phyloP scores from a whole-genome alignment of 2,797 vertebrate genomes.

The Siniperca undulata region DNA sequence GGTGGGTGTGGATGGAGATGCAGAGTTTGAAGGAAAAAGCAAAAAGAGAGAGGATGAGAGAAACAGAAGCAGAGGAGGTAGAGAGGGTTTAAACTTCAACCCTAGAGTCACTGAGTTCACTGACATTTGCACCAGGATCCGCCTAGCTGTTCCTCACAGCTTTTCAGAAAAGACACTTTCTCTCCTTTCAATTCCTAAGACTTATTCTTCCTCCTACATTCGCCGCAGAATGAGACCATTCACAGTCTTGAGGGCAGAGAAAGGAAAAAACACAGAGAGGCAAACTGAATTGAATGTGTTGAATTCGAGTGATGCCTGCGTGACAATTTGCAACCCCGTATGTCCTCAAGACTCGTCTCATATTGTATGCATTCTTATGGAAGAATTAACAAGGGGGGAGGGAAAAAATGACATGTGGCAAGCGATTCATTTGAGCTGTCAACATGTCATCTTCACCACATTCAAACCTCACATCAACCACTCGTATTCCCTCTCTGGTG shows the following conservation, averaged over 20 bases:
- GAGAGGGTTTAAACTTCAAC: slow-evolving; percentile 78
- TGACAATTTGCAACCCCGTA: slow-evolving; percentile 73
- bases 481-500: slow-evolving; percentile 67
- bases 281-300: slow-evolving; percentile 58
- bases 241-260: slow-evolving; percentile 50
- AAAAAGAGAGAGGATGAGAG: slow-evolving; percentile 38
- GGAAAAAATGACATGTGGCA: slow-evolving; percentile 76
- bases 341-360: slow-evolving; percentile 63
- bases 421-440: slow-evolving; percentile 84
- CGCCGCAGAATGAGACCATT: slow-evolving; percentile 65
- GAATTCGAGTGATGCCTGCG: slow-evolving; percentile 57
- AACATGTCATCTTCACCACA: slow-evolving; percentile 80
- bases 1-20: slow-evolving; percentile 50
- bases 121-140: slow-evolving; percentile 84
- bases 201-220: slow-evolving; percentile 69
- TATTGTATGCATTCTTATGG: slow-evolving; percentile 74
- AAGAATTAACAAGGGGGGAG: slow-evolving; percentile 75
- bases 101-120: slow-evolving; percentile 81
- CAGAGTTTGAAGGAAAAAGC: slow-evolving; percentile 55
- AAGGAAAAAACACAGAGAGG: slow-evolving; percentile 31
- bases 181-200: slow-evolving; percentile 65
- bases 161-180: slow-evolving; percentile 73
- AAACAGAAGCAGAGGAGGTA: slow-evolving; percentile 46
- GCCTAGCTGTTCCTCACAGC: slow-evolving; percentile 70
- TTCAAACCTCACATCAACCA: slow-evolving; percentile 72